phyloP scores from a whole-genome alignment of 2,888 invertebrate genomes.

The Folsomia manolachei region DNA sequence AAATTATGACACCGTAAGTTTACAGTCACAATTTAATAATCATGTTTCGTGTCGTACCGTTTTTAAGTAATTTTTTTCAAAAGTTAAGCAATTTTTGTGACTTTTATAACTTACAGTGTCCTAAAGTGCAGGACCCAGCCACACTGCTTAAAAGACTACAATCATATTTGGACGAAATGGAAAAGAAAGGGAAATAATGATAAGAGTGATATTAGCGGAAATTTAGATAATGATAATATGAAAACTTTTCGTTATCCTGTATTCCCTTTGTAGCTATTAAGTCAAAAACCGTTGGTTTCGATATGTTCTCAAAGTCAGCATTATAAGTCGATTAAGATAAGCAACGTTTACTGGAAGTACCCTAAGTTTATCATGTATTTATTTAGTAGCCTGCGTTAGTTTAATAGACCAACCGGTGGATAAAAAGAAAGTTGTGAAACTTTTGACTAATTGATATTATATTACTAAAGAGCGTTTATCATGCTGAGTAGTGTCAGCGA shows the following conservation, averaged over 20 bases:
- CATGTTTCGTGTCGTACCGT: background rate
- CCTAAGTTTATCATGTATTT: too few relatives aligned
- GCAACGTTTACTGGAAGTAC: too few relatives aligned
- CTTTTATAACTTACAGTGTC: conserved; percentile 63
- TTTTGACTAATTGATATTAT: too few relatives aligned
- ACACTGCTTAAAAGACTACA: conserved; percentile 69
- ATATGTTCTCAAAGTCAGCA: background rate
- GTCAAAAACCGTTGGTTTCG: too few relatives aligned
- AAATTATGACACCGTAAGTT: conserved; percentile 62
- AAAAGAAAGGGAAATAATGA: conserved; percentile 48
- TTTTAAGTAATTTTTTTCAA: too few relatives aligned
- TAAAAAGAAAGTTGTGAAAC: too few relatives aligned
- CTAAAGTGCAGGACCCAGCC: conserved; percentile 78
- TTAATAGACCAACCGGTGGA: too few relatives aligned
- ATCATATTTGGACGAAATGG: conserved; percentile 67
- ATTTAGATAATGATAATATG: background rate
- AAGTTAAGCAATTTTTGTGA: background rate
- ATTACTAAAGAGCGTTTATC: too few relatives aligned
- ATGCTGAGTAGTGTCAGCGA: too few relatives aligned
- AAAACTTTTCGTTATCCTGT: too few relatives aligned
- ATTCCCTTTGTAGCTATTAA: too few relatives aligned
- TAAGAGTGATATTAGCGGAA: background rate
- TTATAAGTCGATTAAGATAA: background rate
- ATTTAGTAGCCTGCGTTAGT: too few relatives aligned
- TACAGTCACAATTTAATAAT: conserved; percentile 1